A percentile compares a stretch with the other conserved stretches of the same genome.
phyloP scores from a whole-genome alignment of 2,797 vertebrate genomes.

The Protosalanx chinensis region DNA sequence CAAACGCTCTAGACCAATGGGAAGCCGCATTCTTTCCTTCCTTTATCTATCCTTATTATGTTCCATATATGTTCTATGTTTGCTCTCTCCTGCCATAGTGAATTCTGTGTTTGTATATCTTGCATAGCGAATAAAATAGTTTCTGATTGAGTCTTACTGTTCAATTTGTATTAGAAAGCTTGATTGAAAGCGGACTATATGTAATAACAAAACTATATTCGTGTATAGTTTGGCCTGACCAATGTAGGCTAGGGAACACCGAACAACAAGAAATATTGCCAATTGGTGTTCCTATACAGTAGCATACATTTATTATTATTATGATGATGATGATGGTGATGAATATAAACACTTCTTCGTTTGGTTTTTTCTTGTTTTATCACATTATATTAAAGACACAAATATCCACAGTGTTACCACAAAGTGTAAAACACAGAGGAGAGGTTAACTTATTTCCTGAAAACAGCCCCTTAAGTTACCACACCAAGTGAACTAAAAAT shows the following conservation, averaged over 20 bases:
- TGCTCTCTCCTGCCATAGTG: no score
- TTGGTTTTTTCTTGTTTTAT: neutral
- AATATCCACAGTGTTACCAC: neutral
- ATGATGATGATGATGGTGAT: no score
- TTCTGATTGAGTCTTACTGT: neutral
- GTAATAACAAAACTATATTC: neutral
- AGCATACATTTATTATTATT: no score
- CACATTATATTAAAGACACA: neutral
- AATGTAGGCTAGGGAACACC: neutral
- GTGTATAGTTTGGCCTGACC: neutral
- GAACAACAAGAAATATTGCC: neutral
- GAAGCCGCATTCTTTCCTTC: neutral
- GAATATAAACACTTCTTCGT: neutral
- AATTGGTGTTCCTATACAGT: no score
- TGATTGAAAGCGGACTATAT: neutral
- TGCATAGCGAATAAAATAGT: no score
- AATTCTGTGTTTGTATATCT: no score
- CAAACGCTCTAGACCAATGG: neutral
- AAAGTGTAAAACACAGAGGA: no score
- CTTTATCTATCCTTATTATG: no score
- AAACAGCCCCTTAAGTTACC: no score
- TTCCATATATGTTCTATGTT: no score
- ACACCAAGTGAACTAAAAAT: no score
- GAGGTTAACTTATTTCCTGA: no score
- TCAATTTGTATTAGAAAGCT: neutral